Evolutionary conservation across 2,797 vertebrate genomes (phyloP), one percentile per base, ranked within the genome.

Genomic region (Pygocentrus nattereri): DNA sequence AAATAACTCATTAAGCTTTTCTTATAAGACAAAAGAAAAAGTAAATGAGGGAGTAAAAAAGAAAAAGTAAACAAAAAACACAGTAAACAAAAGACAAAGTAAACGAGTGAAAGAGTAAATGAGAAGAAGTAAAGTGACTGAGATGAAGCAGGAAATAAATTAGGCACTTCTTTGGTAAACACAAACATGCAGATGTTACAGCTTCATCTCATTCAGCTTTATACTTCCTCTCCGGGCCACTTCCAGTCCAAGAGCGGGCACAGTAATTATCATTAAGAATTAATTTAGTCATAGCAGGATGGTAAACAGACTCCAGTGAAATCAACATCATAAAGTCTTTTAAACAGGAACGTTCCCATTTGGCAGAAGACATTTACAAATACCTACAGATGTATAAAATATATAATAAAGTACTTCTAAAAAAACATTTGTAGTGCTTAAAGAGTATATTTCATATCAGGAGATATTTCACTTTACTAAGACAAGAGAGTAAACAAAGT

Each of bases 401-500:
- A 56, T 30, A 41, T 21, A 38, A 23, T 7, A 34, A 52, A 10
- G 8, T 54, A 70, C 54, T 38, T 21, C 0, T 27, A 38, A 54
- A 21, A 68, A 19, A n/a, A 67, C 4, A 59, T 5, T 41, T n/a
- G 49, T 73, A 73, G 19, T 15, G 50, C 47, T 52, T 30, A 3
- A 11, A 65, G 6, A n/a, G 25, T 4, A 58, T 21, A 49, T 2
- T 74, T 16, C 7, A 69, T 25, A 61, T 13, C 31, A 31, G 11
- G 54, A 31, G 25, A 52, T 25, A 25, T 27, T 59, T 59, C 4
- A 61, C 15, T 19, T 68, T 34, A 75, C 68, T 34, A 75, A 49
- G 21, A 61, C 23, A 59, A 69, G 7, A 34, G 41, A 74, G 79
- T 80, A 76, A 74, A 75, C 62, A 74, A 44, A 1, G n/a, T n/a